A percentile compares a stretch with the other conserved stretches of the same genome.
phyloP scores from a whole-genome alignment of 2,113 vertebrate species.

The Ceuthmochares aereus region DNA sequence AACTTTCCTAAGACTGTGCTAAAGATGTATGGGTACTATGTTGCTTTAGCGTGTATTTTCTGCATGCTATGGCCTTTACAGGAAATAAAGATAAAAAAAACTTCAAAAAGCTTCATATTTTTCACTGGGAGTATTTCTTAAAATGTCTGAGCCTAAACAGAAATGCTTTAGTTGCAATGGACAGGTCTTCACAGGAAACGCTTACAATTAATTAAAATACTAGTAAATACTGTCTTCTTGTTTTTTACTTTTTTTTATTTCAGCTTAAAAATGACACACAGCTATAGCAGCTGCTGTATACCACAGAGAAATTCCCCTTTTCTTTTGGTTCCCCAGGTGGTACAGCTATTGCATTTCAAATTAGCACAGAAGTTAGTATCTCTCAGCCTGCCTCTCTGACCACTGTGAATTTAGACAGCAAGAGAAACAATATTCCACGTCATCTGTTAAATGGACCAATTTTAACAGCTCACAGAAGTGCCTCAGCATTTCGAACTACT shows the following conservation, averaged over 20 bases:
- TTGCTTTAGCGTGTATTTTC: neutral
- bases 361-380: neutral
- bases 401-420: accelerated
- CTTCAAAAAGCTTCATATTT: neutral
- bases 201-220: neutral
- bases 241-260: neutral
- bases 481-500: neutral
- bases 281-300: neutral
- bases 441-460: neutral
- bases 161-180: neutral
- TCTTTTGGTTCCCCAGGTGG: neutral
- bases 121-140: neutral
- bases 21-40: neutral
- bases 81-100: neutral
- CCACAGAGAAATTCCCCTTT: neutral
- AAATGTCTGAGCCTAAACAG: neutral
- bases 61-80: neutral
- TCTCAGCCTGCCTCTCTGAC: neutral
- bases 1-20: neutral
- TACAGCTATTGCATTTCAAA: neutral
- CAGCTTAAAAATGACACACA: neutral
- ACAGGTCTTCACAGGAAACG: neutral
- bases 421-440: neutral
- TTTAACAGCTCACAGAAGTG: neutral
- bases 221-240: neutral